Conservation (phyloP, 2,888 invertebrate genomes). For the Orthonevra nobilis region DNA sequence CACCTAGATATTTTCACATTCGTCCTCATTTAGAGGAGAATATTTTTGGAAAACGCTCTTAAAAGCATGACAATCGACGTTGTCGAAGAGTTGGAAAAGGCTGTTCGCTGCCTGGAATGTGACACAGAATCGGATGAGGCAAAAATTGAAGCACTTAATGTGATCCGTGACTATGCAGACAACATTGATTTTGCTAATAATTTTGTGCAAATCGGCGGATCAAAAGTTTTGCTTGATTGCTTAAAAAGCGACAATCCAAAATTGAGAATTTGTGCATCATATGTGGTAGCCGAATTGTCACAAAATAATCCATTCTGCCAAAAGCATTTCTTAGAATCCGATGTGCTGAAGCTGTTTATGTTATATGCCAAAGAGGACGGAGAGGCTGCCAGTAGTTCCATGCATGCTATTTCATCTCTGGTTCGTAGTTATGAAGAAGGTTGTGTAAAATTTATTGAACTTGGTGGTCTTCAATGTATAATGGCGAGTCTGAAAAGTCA, state of each 20-base stretch:
- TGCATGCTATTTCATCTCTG: slow-evolving; percentile 91
- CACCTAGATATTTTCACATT: neutral
- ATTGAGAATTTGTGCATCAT: slow-evolving; percentile 84
- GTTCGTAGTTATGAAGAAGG: slow-evolving; percentile 84
- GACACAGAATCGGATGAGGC: slow-evolving; percentile 81
- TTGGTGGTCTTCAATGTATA: slow-evolving; percentile 85
- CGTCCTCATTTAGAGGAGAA: slow-evolving; percentile 70
- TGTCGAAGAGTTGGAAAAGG: slow-evolving; percentile 84
- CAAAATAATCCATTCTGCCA: slow-evolving; percentile 95
- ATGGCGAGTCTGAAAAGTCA: slow-evolving; percentile 82
- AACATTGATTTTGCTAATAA: slow-evolving; percentile 91
- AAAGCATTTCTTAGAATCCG: slow-evolving; percentile 84
- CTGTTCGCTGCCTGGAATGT: slow-evolving; percentile 83
- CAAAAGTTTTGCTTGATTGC: slow-evolving; percentile 85
- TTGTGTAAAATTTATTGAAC: slow-evolving; percentile 83
- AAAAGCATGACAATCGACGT: slow-evolving; percentile 86
- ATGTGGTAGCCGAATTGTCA: slow-evolving; percentile 88
- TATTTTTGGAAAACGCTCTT: slow-evolving; percentile 87
- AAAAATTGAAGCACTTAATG: slow-evolving; percentile 84
- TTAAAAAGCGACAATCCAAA: slow-evolving; percentile 83
- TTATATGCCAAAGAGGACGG: slow-evolving; percentile 80
- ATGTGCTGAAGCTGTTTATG: slow-evolving; percentile 84
- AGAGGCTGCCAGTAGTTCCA: slow-evolving; percentile 84
- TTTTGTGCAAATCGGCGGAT: slow-evolving; percentile 92
- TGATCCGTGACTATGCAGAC: slow-evolving; percentile 85